Evolutionary conservation across 2,797 vertebrate species (phyloP).

Genomic region (Phaenicophaeus curvirostris): DNA sequence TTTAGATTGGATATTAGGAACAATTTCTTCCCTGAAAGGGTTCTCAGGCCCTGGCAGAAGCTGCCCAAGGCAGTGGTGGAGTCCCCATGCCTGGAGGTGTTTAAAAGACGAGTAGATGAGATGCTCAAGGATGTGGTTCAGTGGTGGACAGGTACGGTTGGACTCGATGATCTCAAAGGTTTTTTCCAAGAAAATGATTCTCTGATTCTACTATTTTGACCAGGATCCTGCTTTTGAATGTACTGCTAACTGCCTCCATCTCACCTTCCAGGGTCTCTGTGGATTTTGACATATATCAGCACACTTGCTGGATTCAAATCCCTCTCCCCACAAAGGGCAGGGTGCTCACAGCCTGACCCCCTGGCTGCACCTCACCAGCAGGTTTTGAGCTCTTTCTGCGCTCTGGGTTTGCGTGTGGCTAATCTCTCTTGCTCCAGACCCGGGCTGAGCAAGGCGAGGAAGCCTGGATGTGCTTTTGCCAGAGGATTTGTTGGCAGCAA

Average conservation of each 20-base stretch:
- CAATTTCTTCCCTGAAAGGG: too few relatives aligned
- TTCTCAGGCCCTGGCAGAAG: too few relatives aligned
- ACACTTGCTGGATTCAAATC: not conserved
- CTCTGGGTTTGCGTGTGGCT: not conserved
- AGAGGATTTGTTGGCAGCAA: not conserved
- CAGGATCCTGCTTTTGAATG: not conserved
- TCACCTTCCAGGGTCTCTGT: not conserved
- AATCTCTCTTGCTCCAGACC: not conserved
- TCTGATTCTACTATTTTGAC: not conserved
- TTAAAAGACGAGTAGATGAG: too few relatives aligned
- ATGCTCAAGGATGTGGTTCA: too few relatives aligned
- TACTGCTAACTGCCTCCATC: not conserved
- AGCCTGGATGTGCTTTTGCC: not conserved
- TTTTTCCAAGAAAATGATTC: too few relatives aligned
- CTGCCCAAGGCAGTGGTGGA: too few relatives aligned
- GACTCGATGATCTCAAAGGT: too few relatives aligned
- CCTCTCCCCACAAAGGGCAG: not conserved
- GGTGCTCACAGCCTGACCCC: not conserved
- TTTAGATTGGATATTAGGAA: too few relatives aligned
- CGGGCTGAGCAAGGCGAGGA: not conserved
- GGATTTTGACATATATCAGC: fast-evolving
- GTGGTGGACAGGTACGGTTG: too few relatives aligned
- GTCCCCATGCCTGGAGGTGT: too few relatives aligned
- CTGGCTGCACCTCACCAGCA: fast-evolving
- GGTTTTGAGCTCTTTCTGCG: not conserved